Base-by-base conservation (phyloP, 2,888 invertebrate species). In the Thereva nobilitata region DNA sequence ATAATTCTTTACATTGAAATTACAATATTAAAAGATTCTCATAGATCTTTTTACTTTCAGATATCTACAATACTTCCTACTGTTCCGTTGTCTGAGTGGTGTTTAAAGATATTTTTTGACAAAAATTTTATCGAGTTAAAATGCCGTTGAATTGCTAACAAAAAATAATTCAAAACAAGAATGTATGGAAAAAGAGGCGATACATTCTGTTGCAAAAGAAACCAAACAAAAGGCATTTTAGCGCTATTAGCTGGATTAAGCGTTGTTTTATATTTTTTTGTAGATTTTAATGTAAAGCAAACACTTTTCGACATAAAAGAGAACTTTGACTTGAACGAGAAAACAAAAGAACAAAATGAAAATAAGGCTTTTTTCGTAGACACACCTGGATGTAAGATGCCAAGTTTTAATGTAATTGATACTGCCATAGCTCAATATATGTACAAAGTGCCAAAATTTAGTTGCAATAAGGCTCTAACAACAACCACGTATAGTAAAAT, bases 321-420 rank as follows among this genome's bases (percentile, higher is more conserved):
- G 23, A 44, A 44, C 9, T 79, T 80, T 9, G 72, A 77, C 49
- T 75, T 78, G 0, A 77, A 77, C 56, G 75, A 77, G 61, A 78
- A 79, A 57, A 76, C 76, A 35, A 56, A 45, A 54, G 47, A 67
- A 34, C 74, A 75, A 8, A 78, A 78, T 44, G 71, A 73, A 6
- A 78, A 73, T 2, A 75, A 76, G 67, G 76, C 79, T 5, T 80
- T 80, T 66, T 80, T 80, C 52, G 77, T 80, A 12, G 76, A 80
- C 59, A 78, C 80, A 3, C 74, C 77, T 2, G 80, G 80, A 49
- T 80, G 80, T 66, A 78, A 79, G 2, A 81, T 81, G 78, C 81
- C 80, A 8, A 76, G 74, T 66, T 80, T 81, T 59, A 76, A 78
- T 41, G 73, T 77, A 34, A 70, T 74, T 34, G 78, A 79, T 67